A percentile compares a stretch with the other conserved stretches of the same genome.
phyloP scores from a whole-genome alignment of 2,113 vertebrate genomes.

The Clarias gariepinus region DNA sequence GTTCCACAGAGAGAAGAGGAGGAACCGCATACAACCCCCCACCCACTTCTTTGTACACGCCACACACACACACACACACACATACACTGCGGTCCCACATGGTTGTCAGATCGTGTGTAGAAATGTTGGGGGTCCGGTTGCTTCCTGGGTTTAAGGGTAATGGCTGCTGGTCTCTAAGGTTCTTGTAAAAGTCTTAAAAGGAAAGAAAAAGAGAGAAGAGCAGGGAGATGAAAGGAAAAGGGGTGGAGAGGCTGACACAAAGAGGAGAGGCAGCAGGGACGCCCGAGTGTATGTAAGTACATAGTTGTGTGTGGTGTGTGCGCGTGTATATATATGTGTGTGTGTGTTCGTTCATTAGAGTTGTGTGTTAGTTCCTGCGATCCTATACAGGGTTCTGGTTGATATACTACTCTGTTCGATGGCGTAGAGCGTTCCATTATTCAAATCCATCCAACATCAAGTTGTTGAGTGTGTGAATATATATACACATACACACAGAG shows the following conservation, averaged over 20 bases:
- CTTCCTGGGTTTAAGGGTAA: conserved; percentile 51
- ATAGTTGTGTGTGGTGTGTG: conserved; percentile 13
- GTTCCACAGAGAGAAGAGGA: conserved; percentile 20
- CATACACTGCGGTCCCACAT: conserved; percentile 56
- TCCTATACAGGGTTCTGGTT: neutral
- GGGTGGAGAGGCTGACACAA: conserved; percentile 37
- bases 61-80: conserved; percentile 54
- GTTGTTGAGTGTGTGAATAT: neutral
- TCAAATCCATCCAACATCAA: neutral
- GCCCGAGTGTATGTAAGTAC: conserved; percentile 23
- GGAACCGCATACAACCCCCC: conserved; percentile 30
- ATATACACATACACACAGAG: conserved; percentile 9
- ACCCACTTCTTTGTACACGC: conserved; percentile 22
- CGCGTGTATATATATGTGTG: neutral
- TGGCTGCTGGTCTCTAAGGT: conserved; percentile 50
- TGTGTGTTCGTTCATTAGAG: conserved; percentile 1
- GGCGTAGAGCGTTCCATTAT: neutral
- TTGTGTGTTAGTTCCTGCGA: conserved; percentile 3
- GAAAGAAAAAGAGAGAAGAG: conserved; percentile 23
- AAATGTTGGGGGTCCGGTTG: conserved; percentile 41
- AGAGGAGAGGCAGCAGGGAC: conserved; percentile 30
- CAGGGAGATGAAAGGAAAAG: conserved; percentile 28
- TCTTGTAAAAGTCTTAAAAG: conserved; percentile 44
- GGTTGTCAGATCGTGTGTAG: conserved; percentile 30
- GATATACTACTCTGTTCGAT: neutral